Evolutionary conservation across 2,888 invertebrate genomes (phyloP).

Genomic region (Orgyia antiqua): DNA sequence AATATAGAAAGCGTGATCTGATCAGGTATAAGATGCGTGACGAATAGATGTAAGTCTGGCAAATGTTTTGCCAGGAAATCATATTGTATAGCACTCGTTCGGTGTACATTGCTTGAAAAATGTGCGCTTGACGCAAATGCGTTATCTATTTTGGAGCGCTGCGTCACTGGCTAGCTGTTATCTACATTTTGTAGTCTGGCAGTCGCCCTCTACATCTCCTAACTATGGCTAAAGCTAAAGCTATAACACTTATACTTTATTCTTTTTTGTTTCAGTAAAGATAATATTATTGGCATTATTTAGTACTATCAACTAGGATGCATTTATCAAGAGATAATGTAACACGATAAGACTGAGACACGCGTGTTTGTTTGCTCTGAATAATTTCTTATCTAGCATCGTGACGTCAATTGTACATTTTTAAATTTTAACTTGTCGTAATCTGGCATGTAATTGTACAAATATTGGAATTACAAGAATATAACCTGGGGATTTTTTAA

Average conservation of each 20-base stretch:
- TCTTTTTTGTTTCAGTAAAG: too few relatives aligned
- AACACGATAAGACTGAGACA: conserved; percentile 41
- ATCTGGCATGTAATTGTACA: conserved; percentile 20
- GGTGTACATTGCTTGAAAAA: conserved; percentile 70
- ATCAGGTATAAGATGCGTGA: conserved; percentile 50
- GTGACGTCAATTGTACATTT: conserved; percentile 53
- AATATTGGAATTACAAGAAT: too few relatives aligned
- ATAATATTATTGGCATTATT: too few relatives aligned
- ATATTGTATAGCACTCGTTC: conserved; percentile 57
- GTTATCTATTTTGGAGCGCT: conserved; percentile 76
- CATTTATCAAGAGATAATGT: conserved; percentile 41
- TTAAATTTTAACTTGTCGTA: conserved; percentile 36
- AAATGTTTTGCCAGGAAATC: conserved; percentile 69
- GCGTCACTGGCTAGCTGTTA: conserved; percentile 67
- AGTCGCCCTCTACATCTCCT: conserved; percentile 53
- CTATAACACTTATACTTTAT: too few relatives aligned
- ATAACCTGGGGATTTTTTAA: too few relatives aligned
- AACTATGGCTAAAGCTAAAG: too few relatives aligned
- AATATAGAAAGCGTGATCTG: conserved; percentile 49
- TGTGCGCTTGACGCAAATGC: conserved; percentile 75
- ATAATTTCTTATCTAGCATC: conserved; percentile 37
- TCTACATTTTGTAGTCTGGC: conserved; percentile 66
- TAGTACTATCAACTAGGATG: too few relatives aligned
- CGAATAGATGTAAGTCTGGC: conserved; percentile 43
- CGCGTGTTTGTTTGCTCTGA: conserved; percentile 47